Conservation (phyloP, 2,113 vertebrate genomes). For the Sinosuthora webbiana region DNA sequence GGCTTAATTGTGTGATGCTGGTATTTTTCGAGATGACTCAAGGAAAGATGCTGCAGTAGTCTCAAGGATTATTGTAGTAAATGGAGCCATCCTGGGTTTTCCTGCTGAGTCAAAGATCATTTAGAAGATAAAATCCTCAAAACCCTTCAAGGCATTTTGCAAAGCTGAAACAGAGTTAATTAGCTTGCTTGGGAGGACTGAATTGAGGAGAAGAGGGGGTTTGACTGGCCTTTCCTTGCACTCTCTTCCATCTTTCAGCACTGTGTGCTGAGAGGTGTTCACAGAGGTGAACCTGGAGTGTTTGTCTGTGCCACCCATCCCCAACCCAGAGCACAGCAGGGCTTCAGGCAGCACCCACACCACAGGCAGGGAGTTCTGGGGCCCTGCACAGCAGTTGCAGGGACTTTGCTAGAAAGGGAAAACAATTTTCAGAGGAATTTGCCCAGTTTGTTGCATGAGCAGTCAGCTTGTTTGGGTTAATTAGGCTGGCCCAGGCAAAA, state of each 20-base stretch:
- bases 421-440: neutral
- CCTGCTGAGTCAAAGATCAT: slow-evolving; percentile 1
- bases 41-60: neutral
- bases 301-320: neutral
- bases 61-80: neutral
- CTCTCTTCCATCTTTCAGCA: neutral
- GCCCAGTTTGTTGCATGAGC: neutral
- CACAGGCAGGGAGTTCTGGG: neutral
- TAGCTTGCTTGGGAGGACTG: neutral
- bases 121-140: neutral
- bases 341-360: neutral
- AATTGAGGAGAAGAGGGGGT: neutral
- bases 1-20: neutral
- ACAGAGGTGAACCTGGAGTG: neutral
- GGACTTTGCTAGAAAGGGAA: neutral
- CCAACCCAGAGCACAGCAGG: neutral
- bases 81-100: neutral
- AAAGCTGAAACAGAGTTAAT: neutral
- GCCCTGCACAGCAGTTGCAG: neutral
- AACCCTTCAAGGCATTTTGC: neutral
- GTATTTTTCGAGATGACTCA: neutral
- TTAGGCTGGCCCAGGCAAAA: neutral
- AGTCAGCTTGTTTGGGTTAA: neutral
- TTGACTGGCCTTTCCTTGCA: neutral
- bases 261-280: neutral